Conservation (phyloP, 2,113 vertebrate species). For the Chitala chitala region DNA sequence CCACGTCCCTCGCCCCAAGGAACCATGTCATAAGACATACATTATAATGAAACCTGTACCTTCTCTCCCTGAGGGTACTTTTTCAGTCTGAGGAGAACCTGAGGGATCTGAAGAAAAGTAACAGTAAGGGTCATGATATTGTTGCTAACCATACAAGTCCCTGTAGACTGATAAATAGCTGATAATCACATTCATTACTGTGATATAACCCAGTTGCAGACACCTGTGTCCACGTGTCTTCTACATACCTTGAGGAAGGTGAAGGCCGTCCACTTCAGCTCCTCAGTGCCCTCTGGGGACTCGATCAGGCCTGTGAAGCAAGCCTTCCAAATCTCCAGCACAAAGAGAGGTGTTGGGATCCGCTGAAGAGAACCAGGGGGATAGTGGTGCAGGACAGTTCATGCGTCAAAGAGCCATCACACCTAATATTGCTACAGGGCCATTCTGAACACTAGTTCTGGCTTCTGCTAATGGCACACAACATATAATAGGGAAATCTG, state of each 20-base stretch:
- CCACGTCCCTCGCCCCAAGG: too few relatives aligned
- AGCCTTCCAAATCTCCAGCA: conserved; percentile 97
- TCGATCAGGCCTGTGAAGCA: conserved; percentile 97
- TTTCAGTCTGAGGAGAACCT: conserved; percentile 89
- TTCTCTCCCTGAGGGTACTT: conserved; percentile 86
- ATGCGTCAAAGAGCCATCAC: background rate
- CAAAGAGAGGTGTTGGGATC: conserved; percentile 81
- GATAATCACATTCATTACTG: background rate
- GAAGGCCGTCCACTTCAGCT: conserved; percentile 98
- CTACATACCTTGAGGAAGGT: conserved; percentile 86
- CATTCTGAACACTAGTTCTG: background rate
- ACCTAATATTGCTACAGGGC: background rate
- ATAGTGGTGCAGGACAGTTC: background rate
- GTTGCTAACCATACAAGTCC: background rate
- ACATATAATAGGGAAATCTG: too few relatives aligned
- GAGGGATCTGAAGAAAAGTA: conserved; percentile 75
- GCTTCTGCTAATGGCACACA: too few relatives aligned
- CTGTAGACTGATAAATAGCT: background rate
- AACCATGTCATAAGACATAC: conserved; percentile 1
- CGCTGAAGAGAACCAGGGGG: conserved; percentile 51
- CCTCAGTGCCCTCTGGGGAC: conserved; percentile 91
- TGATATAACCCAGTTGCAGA: background rate
- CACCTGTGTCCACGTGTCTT: background rate
- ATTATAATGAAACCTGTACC: conserved; percentile 59
- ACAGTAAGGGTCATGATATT: background rate